Conservation (phyloP, 2,113 vertebrate species). For the Scomber japonicus region DNA sequence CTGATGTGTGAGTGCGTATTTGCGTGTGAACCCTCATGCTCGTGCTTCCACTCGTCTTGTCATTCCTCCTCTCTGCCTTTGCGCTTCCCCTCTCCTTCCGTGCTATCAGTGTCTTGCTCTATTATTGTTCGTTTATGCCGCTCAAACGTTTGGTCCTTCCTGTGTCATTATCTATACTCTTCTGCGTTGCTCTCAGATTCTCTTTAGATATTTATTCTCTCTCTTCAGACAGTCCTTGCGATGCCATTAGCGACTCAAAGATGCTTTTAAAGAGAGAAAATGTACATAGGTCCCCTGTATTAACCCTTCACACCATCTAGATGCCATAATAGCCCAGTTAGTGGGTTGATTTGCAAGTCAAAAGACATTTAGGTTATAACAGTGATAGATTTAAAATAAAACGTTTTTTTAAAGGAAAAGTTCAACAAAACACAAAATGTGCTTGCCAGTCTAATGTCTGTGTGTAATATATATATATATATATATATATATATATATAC, state of each 20-base stretch:
- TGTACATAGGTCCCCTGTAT: background rate
- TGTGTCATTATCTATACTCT: background rate
- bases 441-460: background rate
- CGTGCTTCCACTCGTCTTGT: slow-evolving; percentile 38
- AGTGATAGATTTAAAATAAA: too few relatives aligned
- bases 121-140: slow-evolving; percentile 7
- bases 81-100: background rate
- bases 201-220: slow-evolving; percentile 6
- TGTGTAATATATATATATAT: too few relatives aligned
- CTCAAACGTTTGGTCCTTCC: slow-evolving; percentile 41
- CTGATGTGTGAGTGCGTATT: slow-evolving; percentile 33
- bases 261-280: background rate
- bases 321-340: background rate
- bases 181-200: slow-evolving; percentile 9
- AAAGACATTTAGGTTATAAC: too few relatives aligned
- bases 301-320: background rate
- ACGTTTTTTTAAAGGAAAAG: too few relatives aligned
- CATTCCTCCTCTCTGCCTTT: slow-evolving; percentile 6
- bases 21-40: slow-evolving; percentile 37
- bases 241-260: background rate
- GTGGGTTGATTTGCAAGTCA: background rate
- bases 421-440: background rate
- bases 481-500: too few relatives aligned
- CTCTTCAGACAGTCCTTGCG: slow-evolving; percentile 27
- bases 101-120: background rate